A percentile compares a stretch with the other conserved stretches of the same genome.
phyloP scores from a whole-genome alignment of 2,888 invertebrate genomes.

The Glomeris marginata region DNA sequence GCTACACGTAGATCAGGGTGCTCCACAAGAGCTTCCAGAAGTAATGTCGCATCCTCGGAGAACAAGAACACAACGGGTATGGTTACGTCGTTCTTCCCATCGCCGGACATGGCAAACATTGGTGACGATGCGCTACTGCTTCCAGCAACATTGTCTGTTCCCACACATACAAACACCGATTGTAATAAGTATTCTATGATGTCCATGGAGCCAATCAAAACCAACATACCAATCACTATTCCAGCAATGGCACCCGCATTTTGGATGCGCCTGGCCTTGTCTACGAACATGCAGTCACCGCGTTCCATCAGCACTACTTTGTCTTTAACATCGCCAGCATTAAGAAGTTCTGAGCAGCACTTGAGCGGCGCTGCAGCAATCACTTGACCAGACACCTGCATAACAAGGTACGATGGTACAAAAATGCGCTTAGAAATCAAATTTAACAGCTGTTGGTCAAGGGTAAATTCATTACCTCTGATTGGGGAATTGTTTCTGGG shows the following conservation, averaged over 20 bases:
- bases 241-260: conserved; percentile 66
- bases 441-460: too few species aligned
- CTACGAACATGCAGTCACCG: conserved; percentile 89
- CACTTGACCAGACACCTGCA: conserved; percentile 45
- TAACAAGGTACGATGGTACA: too few species aligned
- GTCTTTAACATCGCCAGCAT: conserved; percentile 44
- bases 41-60: conserved; percentile 51
- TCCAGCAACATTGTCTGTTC: conserved; percentile 56
- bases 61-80: conserved; percentile 89
- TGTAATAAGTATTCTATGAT: too few species aligned
- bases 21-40: conserved; percentile 43
- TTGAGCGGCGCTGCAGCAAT: conserved; percentile 52
- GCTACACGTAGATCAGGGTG: conserved; percentile 42
- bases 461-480: conserved; percentile 29
- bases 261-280: conserved; percentile 75
- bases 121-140: conserved; percentile 59
- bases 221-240: conserved; percentile 48
- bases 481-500: conserved; percentile 45
- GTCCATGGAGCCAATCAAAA: too few species aligned
- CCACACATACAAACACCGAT: too few species aligned
- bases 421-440: too few species aligned
- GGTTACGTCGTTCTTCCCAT: conserved; percentile 65
- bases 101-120: conserved; percentile 94
- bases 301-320: conserved; percentile 74
- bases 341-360: conserved; percentile 42